Base-by-base conservation (phyloP, 1,140 invertebrate genomes). In the Stenopsyche tienmushanensis region DNA sequence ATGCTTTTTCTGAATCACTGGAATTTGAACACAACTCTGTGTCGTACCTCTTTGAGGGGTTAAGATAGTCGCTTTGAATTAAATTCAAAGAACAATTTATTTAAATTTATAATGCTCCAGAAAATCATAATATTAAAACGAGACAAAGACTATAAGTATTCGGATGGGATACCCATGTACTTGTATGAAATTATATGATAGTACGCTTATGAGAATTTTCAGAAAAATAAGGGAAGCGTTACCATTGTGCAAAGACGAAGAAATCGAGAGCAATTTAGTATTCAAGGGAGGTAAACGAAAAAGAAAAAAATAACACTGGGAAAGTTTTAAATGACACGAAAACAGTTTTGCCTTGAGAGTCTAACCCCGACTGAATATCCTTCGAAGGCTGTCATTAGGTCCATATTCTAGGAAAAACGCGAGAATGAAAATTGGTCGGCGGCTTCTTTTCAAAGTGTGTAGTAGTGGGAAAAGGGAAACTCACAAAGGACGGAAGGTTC, bases 371-470 rank as follows among this genome's bases (percentile, higher is more conserved):
- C 44, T 44, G 50, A 65, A 69, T 59, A 58, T 65, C 62, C 47
- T 57, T 18, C 42, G 57, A 65, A 41, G 57, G 54, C 63, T 69
- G 67, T 69, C 67, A 65, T 65, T 62, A 62, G 58, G 57, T 65
- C 53, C 47, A 60, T 57, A 57, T 62, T 57, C 45, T 26, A 45
- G 24, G 50, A 26, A 55, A 65, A 63, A 20, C 42, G 57, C 52
- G 63, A 53, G 49, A 59, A 55, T 55, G 59, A 65, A 67, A 65
- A 69, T 65, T 69, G 55, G 67, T 65, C 50, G 58, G 66, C 41
- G 62, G 66, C 41, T 68, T 62, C 29, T 13, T 52, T 65, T 57
- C 52, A 23, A 21, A 53, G 39, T 21, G 53, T n/a, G 17, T 50
- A 23, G 15, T 18, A 41, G 25, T 13, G 49, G 23, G 29, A 53